Evolutionary conservation across 2,797 vertebrate species (phyloP).

Genomic region (Neostethus bicornis): DNA sequence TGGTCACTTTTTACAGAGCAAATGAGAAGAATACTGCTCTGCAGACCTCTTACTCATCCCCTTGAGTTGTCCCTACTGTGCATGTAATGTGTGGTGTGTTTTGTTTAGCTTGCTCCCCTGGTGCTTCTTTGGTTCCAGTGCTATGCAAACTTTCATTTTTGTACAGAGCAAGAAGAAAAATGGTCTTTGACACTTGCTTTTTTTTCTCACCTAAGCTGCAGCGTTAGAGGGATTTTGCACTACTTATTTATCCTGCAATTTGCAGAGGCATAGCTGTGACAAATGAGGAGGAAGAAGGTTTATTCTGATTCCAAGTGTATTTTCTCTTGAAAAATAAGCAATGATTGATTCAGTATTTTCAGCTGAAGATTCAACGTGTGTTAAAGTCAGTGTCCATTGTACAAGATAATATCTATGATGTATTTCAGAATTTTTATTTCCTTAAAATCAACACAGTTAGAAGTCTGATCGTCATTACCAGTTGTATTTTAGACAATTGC

Average conservation of each 20-base stretch:
- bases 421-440: not conserved
- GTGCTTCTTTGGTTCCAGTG: slow-evolving; percentile 47
- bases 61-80: slow-evolving; percentile 46
- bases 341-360: slow-evolving; percentile 18
- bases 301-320: not conserved
- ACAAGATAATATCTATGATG: not conserved
- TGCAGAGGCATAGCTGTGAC: slow-evolving; percentile 55
- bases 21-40: slow-evolving; percentile 24
- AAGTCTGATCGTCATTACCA: not conserved
- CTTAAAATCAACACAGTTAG: not conserved
- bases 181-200: slow-evolving; percentile 57
- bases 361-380: slow-evolving; percentile 8
- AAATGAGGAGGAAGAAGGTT: slow-evolving; percentile 51
- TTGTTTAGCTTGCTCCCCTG: slow-evolving; percentile 65
- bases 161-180: slow-evolving; percentile 57
- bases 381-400: not conserved
- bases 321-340: slow-evolving; percentile 25
- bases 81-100: slow-evolving; percentile 62
- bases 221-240: slow-evolving; percentile 38
- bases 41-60: slow-evolving; percentile 38
- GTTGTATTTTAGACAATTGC: not conserved
- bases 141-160: slow-evolving; percentile 62
- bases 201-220: slow-evolving; percentile 63
- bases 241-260: slow-evolving; percentile 55
- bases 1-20: slow-evolving; percentile 35